Base-by-base conservation (phyloP, 2,888 invertebrate species). In the Microplitis manilae region DNA sequence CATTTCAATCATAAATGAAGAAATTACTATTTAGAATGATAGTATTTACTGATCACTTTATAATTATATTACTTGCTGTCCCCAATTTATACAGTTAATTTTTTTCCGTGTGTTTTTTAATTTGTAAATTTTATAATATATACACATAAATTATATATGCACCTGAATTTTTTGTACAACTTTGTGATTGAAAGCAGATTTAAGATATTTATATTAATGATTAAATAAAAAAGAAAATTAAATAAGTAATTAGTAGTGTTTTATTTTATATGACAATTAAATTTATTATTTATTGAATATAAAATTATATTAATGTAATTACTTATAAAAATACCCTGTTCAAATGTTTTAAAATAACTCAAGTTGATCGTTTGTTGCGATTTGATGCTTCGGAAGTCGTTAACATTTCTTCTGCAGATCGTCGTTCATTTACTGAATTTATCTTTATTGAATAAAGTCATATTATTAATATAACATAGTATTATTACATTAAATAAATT, bases 211-310 rank as follows among this genome's bases (percentile, higher is more conserved):
- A 17, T 15, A 62, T 15, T 2, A 62, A 62, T 17, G 8, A n/a
- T 17, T 62, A 62, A 62, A 62, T 62, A 17, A 15, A 73, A 68
- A 74, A 71, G 1, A 39, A 65, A 76, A 38, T 59, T 9, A 68
- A 20, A 68, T 17, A 9, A 68, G 67, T 39, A 67, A 59, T n/a
- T 38, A 50, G 2, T 30, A 50, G 13, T 9, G 8, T 39, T 39
- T 41, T 73, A 73, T n/a, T 62, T 41, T 15, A 59, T 69, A 50
- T 30, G 38, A 73, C 50, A 30, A 64, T 73, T 73, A 1, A 15
- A 61, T 62, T 61, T 0, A 68, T 61, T 59, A n/a, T 5, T 75
- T 20, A 39, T 30, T 64, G 41, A 60, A 64, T 9, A 59, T 30
- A 39, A 70, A n/a, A 38, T n/a, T 68, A 68, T 60, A 74, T 41